Conservation (phyloP, 2,113 vertebrate genomes). For the Meleagris gallopavo region DNA sequence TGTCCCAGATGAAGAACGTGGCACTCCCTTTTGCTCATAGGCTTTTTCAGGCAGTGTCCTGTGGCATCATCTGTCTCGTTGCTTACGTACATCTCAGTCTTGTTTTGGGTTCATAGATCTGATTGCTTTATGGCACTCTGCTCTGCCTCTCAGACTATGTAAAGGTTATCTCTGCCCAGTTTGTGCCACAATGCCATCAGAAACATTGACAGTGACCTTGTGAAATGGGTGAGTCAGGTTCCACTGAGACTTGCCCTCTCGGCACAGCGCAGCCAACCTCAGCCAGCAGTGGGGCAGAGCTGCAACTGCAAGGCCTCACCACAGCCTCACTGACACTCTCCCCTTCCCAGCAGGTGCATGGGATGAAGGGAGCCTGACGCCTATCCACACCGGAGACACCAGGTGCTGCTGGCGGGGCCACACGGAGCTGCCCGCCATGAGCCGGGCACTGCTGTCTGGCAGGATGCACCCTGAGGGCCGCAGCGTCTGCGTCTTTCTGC, state of each 20-base stretch:
- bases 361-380: slow-evolving; percentile 46
- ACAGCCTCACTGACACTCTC: background rate
- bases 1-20: background rate
- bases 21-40: rapidly evolving
- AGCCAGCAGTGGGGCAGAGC: background rate
- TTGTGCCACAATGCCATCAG: background rate
- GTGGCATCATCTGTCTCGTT: background rate
- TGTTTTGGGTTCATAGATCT: background rate
- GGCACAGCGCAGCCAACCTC: no score
- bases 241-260: background rate
- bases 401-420: background rate
- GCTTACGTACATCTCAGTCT: background rate
- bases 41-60: background rate
- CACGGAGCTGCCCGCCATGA: slow-evolving; percentile 27
- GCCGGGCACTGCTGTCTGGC: slow-evolving; percentile 42
- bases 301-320: background rate
- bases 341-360: slow-evolving; percentile 16
- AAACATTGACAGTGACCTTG: background rate
- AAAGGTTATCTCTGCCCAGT: background rate
- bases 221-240: background rate
- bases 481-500: slow-evolving; percentile 86
- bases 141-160: background rate
- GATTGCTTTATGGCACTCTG: background rate
- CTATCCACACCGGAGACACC: background rate
- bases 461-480: slow-evolving; percentile 75